Base-by-base conservation (phyloP, 2,888 invertebrate genomes). In the Lingula anatina region DNA sequence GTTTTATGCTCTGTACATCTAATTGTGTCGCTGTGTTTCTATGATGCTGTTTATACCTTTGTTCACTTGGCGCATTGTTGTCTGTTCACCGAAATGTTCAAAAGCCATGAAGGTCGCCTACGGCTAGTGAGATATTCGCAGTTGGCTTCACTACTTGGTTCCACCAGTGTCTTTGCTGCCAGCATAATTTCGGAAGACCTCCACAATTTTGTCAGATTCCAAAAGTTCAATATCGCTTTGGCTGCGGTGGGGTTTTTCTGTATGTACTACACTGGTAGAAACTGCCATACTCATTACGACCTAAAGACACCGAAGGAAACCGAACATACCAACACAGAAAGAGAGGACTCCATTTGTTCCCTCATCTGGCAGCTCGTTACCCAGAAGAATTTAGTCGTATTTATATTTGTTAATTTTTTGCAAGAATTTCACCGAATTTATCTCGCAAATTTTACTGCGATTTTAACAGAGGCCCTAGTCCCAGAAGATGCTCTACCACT, bases 11-110 rank as follows among this genome's bases (percentile, higher is more conserved):
- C 48, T 49, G 15, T 79, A 3, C 79, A 79, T 55, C 60, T 79
- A 2, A 68, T 78, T 15, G 49, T 73, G 4, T 59, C 75, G 0
- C 60, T 79, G 27, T 79, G 75, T 56, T 60, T 79, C 38, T 79
- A 77, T 56, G 79, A 79, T 52, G 75, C 78, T 0, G 69, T 78
- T 60, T 77, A 71, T 56, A 77, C 76, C 5, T 72, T 73, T 47
- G 69, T 71, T 5, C 66, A 76, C 12, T 64, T 78, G 7, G 75
- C 77, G 1, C 63, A 65, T 28, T 77, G 75, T 50, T 71, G 73
- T 37, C 56, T 78, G 5, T 74, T 74, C 49, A 68, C 77, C 0
- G 78, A 78, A 51, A 59, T 72, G 18, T 69, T 73, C 4, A 51
- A 61, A 25, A 64, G 66, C 7, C 70, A 68, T 5, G 51, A 63